Base-by-base conservation (phyloP, 2,113 vertebrate genomes). In the Coregonus clupeaformis region DNA sequence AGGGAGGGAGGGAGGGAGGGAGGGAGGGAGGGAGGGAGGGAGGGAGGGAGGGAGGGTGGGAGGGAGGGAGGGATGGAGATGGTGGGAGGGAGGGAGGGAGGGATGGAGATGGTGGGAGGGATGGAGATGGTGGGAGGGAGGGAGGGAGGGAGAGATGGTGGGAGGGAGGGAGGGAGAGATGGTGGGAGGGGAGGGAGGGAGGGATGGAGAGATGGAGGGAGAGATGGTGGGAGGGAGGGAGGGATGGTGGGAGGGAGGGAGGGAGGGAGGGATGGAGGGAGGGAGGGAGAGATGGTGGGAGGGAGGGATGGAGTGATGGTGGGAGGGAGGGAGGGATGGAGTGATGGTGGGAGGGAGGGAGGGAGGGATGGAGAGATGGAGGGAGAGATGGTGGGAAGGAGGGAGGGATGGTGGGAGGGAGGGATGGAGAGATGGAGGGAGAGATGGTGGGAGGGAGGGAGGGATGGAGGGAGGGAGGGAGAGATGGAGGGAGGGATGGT, bases 11-110 rank as follows among this genome's bases (percentile, higher is more conserved):
- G 88, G 52, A 71, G 80, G 68, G 72, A 79, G 76, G 71, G 66
- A 72, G 77, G 74, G 68, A 84, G 79, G 71, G 62, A 93, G 91
- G 90, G 93, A 94, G 93, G 90, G 91, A 92, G 88, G 75, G 82
- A 69, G 25, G 82, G 80, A 80, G 69, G 74, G 82, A 68, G 80
- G 64, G 70, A 74, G 68, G 45, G 90, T 92, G 92, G 91, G 93
- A 92, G 92, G 90, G 91, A 93, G 92, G 92, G 91, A 93, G 92
- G 91, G 22, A 66, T n/a, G n/a, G 65, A 9, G 42, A 55, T 7
- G 22, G n/a, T n/a, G n/a, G n/a, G n/a, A n/a, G n/a, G n/a, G n/a
- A 96, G 94, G 95, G 95, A 92, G 94, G 94, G 94, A 89, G 93
- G 94, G 90, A 90, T n/a, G 93, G 92, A 92, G 89, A n/a, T n/a